Percentiles rank a stretch among this genome's conserved stretches.
Conservation (phyloP, 2,888 invertebrate genomes). For the Thymelicus lineola region DNA sequence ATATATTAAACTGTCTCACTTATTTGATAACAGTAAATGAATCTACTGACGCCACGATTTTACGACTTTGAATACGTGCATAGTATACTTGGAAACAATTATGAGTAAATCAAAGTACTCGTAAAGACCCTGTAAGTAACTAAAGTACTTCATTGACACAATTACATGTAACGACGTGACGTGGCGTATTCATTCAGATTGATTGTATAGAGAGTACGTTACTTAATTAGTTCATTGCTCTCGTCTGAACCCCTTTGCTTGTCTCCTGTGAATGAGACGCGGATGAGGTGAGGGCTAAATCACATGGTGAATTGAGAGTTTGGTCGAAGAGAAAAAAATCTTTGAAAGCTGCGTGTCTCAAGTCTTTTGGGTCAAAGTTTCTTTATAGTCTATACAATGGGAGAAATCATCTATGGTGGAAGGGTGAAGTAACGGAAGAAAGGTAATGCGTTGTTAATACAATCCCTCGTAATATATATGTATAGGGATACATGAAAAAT, state of each 20-base stretch:
- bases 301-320: too few relatives aligned
- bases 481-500: too few relatives aligned
- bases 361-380: too few relatives aligned
- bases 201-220: conserved; percentile 1
- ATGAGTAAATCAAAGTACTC: conserved; percentile 2
- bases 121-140: conserved; percentile 53
- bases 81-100: not conserved
- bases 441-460: too few relatives aligned
- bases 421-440: too few relatives aligned
- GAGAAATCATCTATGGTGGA: too few relatives aligned
- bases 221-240: conserved; percentile 10
- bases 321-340: too few relatives aligned
- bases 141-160: conserved; percentile 64
- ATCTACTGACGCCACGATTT: not conserved
- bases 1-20: conserved; percentile 2
- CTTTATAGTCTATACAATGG: too few relatives aligned
- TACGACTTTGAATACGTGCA: conserved; percentile 12
- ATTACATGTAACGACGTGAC: conserved; percentile 48
- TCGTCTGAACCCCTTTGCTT: not conserved
- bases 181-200: conserved; percentile 4
- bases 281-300: too few relatives aligned
- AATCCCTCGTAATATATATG: too few relatives aligned
- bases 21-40: conserved; percentile 16
- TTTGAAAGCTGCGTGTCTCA: too few relatives aligned
- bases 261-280: not conserved